A percentile compares a stretch with the other conserved stretches of the same genome.
phyloP scores from a whole-genome alignment of 2,888 invertebrate genomes.

The Caradrina clavipalpis region DNA sequence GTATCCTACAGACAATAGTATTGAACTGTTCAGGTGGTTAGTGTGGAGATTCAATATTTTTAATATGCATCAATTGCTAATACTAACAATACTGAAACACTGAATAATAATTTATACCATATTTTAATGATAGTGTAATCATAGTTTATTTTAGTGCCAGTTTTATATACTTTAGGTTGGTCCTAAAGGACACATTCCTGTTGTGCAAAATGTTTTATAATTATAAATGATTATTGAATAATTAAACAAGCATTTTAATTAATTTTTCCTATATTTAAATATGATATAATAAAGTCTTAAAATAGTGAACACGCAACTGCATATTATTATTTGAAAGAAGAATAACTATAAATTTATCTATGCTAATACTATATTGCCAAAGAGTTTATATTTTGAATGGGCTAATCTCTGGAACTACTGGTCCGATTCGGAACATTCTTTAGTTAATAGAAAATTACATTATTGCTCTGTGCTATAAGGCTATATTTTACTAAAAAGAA shows the following conservation, averaged over 20 bases:
- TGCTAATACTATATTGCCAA: too few relatives aligned
- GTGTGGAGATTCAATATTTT: slow-evolving; percentile 40
- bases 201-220: slow-evolving; percentile 74
- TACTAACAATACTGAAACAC: slow-evolving; percentile 38
- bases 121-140: slow-evolving; percentile 56
- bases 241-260: slow-evolving; percentile 61
- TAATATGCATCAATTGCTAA: slow-evolving; percentile 29
- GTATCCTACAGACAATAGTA: slow-evolving; percentile 56
- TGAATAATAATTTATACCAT: slow-evolving; percentile 56
- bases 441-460: too few relatives aligned
- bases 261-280: neutral
- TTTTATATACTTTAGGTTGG: slow-evolving; percentile 71
- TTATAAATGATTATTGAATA: slow-evolving; percentile 68
- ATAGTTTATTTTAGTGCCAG: slow-evolving; percentile 71
- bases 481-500: too few relatives aligned
- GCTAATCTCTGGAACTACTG: too few relatives aligned
- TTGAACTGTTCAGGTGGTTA: slow-evolving; percentile 22
- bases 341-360: neutral
- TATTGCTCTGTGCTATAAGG: too few relatives aligned
- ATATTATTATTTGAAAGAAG: neutral
- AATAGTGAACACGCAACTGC: neutral
- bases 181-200: slow-evolving; percentile 85
- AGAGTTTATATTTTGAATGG: too few relatives aligned
- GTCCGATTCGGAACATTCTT: too few relatives aligned
- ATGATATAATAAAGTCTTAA: neutral